Evolutionary conservation across 2,113 vertebrate genomes (phyloP), one percentile per base, ranked within the genome.

Genomic region (Leucosticte australis): DNA sequence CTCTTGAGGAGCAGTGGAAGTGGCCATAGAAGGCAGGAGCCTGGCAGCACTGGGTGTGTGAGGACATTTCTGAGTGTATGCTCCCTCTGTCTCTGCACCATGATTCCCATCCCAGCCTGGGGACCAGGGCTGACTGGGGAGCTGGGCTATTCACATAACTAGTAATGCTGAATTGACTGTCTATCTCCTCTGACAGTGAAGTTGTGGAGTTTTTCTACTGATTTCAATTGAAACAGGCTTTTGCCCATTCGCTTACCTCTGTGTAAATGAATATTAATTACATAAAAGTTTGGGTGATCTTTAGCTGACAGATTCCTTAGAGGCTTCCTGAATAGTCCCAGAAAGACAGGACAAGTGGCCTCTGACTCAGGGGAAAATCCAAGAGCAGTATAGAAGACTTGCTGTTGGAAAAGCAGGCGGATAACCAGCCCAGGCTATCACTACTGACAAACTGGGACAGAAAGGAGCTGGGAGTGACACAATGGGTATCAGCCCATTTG

Each of bases 11-110:
- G 27, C 18, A 21, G 23, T n/a, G 68, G n/a, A 57, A 42, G 31
- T 8, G 37, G 37, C 14, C 13, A 2, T 6, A 27, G 27, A 62
- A 44, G 31, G 41, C 33, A 71, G 4, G 22, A 24, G 15, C 39
- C 75, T 2, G 0, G 15, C 33, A 71, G 39, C 27, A 7, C 13
- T 31, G 57, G 3, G 5, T 71, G 27, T 9, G 4, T 20, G n/a
- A 11, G 3, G 46, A 44, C 22, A 20, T 9, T 49, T 7, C 17
- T 28, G 10, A 16, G 44, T 16, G 14, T 50, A 1, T 1, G 0
- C 6, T 94, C 67, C 10, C 2, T 0, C 11, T 73, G 19, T 28
- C 70, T 50, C 35, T 59, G 78, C 35, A 47, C 11, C 22, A 4
- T 11, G 20, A 13, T 15, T 47, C 8, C 8, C 31, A 27, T 7